Evolutionary conservation across 2,888 invertebrate species (phyloP).

Genomic region (Agrotis clavis): DNA sequence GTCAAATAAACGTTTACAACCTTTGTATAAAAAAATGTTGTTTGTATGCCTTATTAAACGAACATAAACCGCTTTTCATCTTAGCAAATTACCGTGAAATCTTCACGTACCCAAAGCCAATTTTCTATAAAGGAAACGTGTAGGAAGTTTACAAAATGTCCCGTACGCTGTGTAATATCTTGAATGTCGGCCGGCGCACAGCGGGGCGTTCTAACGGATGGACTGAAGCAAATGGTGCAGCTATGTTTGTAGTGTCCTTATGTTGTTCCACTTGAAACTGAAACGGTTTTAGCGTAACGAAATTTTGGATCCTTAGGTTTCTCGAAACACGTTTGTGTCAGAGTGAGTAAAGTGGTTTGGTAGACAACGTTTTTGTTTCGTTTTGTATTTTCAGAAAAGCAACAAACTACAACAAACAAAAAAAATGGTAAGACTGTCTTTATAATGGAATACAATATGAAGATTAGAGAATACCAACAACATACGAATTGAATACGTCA

Average conservation of each 20-base stretch:
- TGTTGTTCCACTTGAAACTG: slow-evolving; percentile 14
- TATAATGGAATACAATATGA: slow-evolving; percentile 59
- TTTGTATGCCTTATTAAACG: slow-evolving; percentile 12
- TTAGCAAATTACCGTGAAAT: slow-evolving; percentile 33
- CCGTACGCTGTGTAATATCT: slow-evolving; percentile 28
- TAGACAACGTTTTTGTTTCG: not conserved
- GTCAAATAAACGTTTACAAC: slow-evolving; percentile 11
- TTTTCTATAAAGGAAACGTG: slow-evolving; percentile 20
- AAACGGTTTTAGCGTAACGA: slow-evolving; percentile 35
- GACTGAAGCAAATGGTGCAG: slow-evolving; percentile 54
- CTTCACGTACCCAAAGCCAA: slow-evolving; percentile 19
- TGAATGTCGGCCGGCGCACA: slow-evolving; percentile 7
- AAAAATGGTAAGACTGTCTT: no score
- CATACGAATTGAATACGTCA: slow-evolving; percentile 70
- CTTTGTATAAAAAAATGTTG: slow-evolving; percentile 12
- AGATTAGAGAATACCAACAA: slow-evolving; percentile 58
- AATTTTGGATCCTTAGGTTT: slow-evolving; percentile 15
- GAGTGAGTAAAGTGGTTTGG: not conserved
- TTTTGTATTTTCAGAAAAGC: not conserved
- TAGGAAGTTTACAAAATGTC: slow-evolving; percentile 29
- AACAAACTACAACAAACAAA: no score
- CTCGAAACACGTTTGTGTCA: slow-evolving; percentile 2
- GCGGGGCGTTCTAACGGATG: slow-evolving; percentile 29
- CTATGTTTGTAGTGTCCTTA: slow-evolving; percentile 53
- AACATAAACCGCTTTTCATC: slow-evolving; percentile 9